These are phyloP conservation scores for Eucidaris tribuloides DNA, from an alignment of 35 echinoderm and acorn worm species.

Conservation along the genomic window DNA sequence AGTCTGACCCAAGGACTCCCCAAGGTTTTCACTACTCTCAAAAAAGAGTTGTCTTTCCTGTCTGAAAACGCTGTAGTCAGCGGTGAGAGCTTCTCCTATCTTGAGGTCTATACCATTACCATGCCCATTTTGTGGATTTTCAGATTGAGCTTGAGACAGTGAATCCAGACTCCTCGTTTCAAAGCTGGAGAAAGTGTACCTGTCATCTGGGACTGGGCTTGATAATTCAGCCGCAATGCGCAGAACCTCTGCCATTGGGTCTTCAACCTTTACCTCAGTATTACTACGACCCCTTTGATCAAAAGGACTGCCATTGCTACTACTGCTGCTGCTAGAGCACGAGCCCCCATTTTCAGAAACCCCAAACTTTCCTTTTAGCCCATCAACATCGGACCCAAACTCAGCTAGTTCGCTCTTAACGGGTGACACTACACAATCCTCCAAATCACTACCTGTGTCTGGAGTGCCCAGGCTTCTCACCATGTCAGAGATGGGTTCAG, in stretches of 20 bases:
- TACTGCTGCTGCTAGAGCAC: slow-evolving; percentile 21
- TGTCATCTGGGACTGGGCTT: slow-evolving; percentile 42
- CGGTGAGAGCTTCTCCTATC: background rate
- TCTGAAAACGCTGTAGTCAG: slow-evolving; percentile 61
- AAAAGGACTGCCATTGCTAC: slow-evolving; percentile 20
- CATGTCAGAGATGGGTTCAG: slow-evolving; percentile 12
- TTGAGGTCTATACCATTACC: slow-evolving; percentile 18
- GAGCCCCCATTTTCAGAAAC: background rate
- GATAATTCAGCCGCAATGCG: slow-evolving; percentile 50
- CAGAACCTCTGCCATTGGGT: slow-evolving; percentile 61
- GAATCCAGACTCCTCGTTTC: slow-evolving; percentile 48
- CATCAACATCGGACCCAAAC: background rate
- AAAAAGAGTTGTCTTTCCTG: slow-evolving; percentile 82
- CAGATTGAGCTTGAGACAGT: slow-evolving; percentile 30
- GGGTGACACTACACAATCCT: background rate
- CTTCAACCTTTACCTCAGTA: slow-evolving; percentile 33
- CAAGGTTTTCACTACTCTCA: slow-evolving; percentile 64
- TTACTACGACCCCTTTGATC: slow-evolving; percentile 25
- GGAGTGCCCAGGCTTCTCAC: slow-evolving; percentile 16
- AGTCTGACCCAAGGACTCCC: slow-evolving; percentile 51
- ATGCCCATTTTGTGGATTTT: background rate
- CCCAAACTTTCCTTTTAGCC: background rate
- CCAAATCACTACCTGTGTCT: background rate
- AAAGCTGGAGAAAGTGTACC: slow-evolving; percentile 26
- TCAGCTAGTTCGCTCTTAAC: slow-evolving; percentile 6